Evolutionary conservation across 2,113 vertebrate species (phyloP).

Genomic region (Heptranchias perlo): DNA sequence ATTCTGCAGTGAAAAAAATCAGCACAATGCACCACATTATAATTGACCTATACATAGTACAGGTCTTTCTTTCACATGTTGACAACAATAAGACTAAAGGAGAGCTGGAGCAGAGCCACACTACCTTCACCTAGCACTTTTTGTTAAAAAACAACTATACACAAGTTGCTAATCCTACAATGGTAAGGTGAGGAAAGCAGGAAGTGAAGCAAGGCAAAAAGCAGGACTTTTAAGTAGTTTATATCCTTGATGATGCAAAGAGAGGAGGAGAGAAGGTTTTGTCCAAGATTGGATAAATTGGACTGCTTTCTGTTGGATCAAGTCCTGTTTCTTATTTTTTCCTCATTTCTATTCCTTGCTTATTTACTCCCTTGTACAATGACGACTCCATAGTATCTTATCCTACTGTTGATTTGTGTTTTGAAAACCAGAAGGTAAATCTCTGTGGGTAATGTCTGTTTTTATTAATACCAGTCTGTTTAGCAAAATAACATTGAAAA

Average conservation of each 20-base stretch:
- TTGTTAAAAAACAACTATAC: neutral
- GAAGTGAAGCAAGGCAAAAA: no score
- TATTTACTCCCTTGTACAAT: neutral
- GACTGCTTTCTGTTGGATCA: neutral
- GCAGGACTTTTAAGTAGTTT: neutral
- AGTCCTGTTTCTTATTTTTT: neutral
- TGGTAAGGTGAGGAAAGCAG: neutral
- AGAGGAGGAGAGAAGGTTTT: neutral
- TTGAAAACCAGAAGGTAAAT: neutral
- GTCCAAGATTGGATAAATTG: neutral
- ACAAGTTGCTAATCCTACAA: neutral
- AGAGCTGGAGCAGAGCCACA: neutral
- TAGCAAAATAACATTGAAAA: neutral
- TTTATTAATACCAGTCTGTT: neutral
- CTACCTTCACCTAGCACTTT: neutral
- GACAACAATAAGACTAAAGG: neutral
- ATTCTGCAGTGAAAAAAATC: neutral
- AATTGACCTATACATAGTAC: neutral
- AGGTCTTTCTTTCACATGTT: neutral
- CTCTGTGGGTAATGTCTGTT: neutral
- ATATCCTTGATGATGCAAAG: neutral
- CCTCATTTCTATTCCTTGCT: neutral
- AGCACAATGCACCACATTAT: neutral
- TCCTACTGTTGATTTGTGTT: neutral
- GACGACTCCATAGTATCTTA: neutral